Evolutionary conservation across 2,113 vertebrate species (phyloP).

Genomic region (Nicator chloris): DNA sequence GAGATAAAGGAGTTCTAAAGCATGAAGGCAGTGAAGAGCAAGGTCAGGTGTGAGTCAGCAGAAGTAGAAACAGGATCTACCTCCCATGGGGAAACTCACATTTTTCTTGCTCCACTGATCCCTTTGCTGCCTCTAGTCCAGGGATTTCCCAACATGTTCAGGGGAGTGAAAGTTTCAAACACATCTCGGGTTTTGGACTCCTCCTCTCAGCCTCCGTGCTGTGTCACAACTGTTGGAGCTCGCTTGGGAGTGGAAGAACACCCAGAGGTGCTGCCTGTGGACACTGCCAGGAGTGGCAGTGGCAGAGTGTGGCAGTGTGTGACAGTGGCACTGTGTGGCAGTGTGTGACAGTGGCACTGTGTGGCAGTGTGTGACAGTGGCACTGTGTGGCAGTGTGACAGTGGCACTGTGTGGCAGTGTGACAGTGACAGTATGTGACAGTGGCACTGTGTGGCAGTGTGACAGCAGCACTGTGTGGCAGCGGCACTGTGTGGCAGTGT

Average conservation of each 20-base stretch:
- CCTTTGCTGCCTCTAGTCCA: not conserved
- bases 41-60: not conserved
- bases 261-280: fast-evolving
- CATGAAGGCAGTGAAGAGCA: not conserved
- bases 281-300: not conserved
- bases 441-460: not conserved
- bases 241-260: not conserved
- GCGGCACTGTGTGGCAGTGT: not conserved
- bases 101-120: not conserved
- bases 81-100: not conserved
- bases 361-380: no score
- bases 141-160: not conserved
- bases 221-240: not conserved
- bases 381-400: not conserved
- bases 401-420: not conserved
- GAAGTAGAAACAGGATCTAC: not conserved
- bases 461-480: not conserved
- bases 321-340: not conserved
- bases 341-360: not conserved
- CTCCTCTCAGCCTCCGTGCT: not conserved
- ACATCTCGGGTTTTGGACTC: not conserved
- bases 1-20: not conserved
- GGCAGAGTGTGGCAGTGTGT: not conserved
- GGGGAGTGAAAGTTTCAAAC: not conserved
- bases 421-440: not conserved